A percentile compares a stretch with the other conserved stretches of the same genome.
Evolutionary conservation across 2,888 invertebrate genomes (phyloP).

Genomic region (Villa cingulata): DNA sequence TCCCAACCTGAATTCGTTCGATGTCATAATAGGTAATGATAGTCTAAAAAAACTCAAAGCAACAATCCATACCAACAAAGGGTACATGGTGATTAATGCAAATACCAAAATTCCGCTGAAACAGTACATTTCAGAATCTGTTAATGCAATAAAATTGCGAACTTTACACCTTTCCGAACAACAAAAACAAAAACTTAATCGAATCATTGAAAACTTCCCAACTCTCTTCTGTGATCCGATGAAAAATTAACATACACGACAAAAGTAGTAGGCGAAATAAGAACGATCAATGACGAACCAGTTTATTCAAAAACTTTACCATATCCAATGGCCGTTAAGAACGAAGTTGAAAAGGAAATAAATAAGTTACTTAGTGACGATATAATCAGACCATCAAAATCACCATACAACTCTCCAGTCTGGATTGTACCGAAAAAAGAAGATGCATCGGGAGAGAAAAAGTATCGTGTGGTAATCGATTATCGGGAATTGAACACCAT

Average conservation of each 20-base stretch:
- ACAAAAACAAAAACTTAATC: not conserved
- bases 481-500: slow-evolving; percentile 4
- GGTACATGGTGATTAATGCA: not conserved
- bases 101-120: not conserved
- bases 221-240: no score
- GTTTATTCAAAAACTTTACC: slow-evolving; percentile 10
- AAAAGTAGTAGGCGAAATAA: slow-evolving; percentile 8
- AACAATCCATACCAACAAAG: not conserved
- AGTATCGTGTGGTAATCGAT: slow-evolving; percentile 1
- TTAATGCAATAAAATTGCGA: not conserved
- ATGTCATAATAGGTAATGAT: not conserved
- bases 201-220: no score
- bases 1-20: not conserved
- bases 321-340: slow-evolving; percentile 6
- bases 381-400: slow-evolving; percentile 11
- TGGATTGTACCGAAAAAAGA: slow-evolving; percentile 1
- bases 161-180: not conserved
- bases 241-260: slow-evolving; percentile 1
- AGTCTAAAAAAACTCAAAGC: not conserved
- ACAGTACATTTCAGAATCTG: not conserved
- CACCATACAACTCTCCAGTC: slow-evolving; percentile 13
- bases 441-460: not conserved
- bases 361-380: slow-evolving; percentile 5
- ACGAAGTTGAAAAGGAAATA: slow-evolving; percentile 8
- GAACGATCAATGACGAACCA: slow-evolving; percentile 6